These are phyloP conservation scores for Panthera leo DNA, from an alignment of 2,113 vertebrate genomes.

Conservation along the genomic window DNA sequence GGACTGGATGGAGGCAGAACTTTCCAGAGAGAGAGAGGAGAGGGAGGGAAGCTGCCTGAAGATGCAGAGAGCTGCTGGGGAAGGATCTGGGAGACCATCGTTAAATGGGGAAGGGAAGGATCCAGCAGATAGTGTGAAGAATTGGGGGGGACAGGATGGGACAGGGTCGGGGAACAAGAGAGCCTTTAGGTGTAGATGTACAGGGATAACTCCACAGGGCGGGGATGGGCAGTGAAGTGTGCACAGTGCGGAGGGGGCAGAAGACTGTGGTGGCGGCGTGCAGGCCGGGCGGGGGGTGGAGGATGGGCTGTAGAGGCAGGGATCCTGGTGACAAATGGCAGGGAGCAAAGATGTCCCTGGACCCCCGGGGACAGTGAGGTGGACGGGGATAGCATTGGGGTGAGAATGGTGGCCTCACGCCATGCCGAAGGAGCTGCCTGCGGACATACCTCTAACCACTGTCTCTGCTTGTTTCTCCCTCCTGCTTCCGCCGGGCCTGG, in stretches of 20 bases:
- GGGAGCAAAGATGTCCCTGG: not conserved
- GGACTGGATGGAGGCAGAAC: not conserved
- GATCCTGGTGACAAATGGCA: not conserved
- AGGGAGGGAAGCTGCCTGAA: not conserved
- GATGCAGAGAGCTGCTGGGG: not conserved
- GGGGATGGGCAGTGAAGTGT: too few species aligned
- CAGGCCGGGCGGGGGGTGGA: not conserved
- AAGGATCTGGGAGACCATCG: not conserved
- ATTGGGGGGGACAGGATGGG: fast-evolving
- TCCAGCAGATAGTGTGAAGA: not conserved
- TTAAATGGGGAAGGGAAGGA: not conserved
- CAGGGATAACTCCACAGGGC: fast-evolving
- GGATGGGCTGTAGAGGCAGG: not conserved
- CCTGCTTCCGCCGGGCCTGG: not conserved
- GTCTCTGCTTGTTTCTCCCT: constrained; percentile 69
- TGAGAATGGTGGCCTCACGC: not conserved
- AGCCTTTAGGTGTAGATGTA: fast-evolving
- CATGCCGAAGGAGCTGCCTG: not conserved
- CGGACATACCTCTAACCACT: not conserved
- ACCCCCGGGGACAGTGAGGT: not conserved
- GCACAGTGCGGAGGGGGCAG: fast-evolving
- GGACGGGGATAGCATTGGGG: not conserved
- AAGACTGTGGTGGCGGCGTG: not conserved
- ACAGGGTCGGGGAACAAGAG: not conserved
- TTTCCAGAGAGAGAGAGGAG: not conserved